Evolutionary conservation across 2,797 vertebrate species (phyloP).

Genomic region (Sebastes hubbsi): DNA sequence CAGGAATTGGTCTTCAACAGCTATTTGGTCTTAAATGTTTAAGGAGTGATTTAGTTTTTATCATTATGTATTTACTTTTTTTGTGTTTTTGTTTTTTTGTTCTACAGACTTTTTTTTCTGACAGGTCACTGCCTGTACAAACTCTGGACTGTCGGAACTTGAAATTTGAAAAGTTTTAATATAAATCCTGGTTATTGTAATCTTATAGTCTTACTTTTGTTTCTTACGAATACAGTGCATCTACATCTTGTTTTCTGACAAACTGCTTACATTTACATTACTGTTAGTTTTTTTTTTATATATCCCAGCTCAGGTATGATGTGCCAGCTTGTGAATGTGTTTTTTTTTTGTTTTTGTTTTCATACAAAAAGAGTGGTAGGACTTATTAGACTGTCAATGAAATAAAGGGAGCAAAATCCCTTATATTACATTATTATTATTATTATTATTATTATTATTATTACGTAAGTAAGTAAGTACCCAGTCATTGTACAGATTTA

Average conservation of each 20-base stretch:
- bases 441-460: constrained; percentile 60
- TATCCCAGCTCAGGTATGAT: constrained; percentile 99
- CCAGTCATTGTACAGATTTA: constrained; percentile 83
- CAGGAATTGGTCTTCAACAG: constrained; percentile 87
- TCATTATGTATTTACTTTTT: constrained; percentile 79
- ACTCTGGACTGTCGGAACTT: constrained; percentile 94
- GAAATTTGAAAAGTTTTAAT: constrained; percentile 89
- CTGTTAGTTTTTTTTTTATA: constrained; percentile 86
- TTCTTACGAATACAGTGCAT: constrained; percentile 80
- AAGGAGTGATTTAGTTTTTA: constrained; percentile 85
- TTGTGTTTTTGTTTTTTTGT: constrained; percentile 80
- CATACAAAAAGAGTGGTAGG: constrained; percentile 62
- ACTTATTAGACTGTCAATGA: constrained; percentile 62
- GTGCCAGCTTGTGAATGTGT: constrained; percentile 98
- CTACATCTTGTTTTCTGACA: constrained; percentile 81
- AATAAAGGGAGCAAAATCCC: constrained; percentile 65
- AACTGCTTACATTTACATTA: constrained; percentile 93
- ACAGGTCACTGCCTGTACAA: constrained; percentile 84
- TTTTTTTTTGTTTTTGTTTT: constrained; percentile 61
- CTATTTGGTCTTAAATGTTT: constrained; percentile 99
- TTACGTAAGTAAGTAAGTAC: constrained; percentile 51
- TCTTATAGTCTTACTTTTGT: constrained; percentile 96
- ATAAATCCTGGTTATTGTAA: constrained; percentile 94
- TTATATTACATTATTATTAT: constrained; percentile 27
- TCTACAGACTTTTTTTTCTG: constrained; percentile 78